Percentiles rank a stretch among this genome's conserved stretches.
phyloP scores from a whole-genome alignment of 2,113 vertebrate genomes.

The Abramis brama region DNA sequence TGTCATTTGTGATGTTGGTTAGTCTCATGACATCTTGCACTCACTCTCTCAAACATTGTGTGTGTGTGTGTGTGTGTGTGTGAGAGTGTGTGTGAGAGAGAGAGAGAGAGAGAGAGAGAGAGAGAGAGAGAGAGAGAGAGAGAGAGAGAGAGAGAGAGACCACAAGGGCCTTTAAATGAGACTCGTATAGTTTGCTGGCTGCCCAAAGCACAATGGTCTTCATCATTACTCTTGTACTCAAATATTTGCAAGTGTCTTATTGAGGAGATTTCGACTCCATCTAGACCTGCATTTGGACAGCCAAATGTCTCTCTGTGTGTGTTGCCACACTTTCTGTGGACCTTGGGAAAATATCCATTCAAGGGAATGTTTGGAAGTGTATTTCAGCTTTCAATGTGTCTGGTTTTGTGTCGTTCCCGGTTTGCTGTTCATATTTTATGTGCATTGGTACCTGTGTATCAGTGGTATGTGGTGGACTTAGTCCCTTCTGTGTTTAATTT shows the following conservation, averaged over 20 bases:
- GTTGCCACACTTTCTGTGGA: neutral
- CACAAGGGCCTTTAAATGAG: slow-evolving; percentile 20
- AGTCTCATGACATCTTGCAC: neutral
- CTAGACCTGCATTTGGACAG: neutral
- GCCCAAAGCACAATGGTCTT: slow-evolving; percentile 15
- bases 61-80: neutral
- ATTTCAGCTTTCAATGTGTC: neutral
- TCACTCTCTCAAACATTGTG: neutral
- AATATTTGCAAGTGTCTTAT: slow-evolving; percentile 37
- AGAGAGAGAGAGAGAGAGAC: too few relatives aligned
- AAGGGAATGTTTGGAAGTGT: neutral
- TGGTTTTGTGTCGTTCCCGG: neutral
- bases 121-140: too few relatives aligned
- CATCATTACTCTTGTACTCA: slow-evolving; percentile 30
- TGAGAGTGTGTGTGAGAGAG: too few relatives aligned
- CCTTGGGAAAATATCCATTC: slow-evolving; percentile 30
- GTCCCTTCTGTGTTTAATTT: neutral
- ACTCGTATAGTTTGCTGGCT: slow-evolving; percentile 19
- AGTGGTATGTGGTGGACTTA: neutral
- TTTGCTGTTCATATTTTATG: neutral
- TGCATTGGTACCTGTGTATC: neutral
- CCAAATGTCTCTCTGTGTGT: neutral
- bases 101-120: too few relatives aligned
- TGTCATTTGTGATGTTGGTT: slow-evolving; percentile 3
- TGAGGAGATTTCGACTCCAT: slow-evolving; percentile 8